Conservation (phyloP, 1,140 invertebrate species). For the Drosophila tani region DNA sequence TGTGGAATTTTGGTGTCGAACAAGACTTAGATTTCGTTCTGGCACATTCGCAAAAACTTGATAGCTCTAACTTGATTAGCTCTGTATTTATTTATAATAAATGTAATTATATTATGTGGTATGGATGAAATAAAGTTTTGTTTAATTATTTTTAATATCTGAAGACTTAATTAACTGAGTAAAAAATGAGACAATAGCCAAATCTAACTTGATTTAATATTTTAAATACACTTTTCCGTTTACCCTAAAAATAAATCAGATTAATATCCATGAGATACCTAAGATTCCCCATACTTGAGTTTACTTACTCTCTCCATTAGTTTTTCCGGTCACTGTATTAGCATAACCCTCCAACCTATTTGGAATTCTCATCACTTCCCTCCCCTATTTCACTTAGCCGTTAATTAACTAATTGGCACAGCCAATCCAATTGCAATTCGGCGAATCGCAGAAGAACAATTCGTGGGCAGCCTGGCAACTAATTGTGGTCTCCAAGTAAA, state of each 20-base stretch:
- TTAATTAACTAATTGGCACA: conserved; percentile 76
- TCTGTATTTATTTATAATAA: too few relatives aligned
- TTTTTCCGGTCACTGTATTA: neutral
- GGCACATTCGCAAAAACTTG: neutral
- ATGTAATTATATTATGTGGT: too few relatives aligned
- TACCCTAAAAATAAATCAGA: neutral
- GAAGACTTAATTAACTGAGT: too few relatives aligned
- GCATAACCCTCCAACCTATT: conserved; percentile 1
- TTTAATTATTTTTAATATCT: too few relatives aligned
- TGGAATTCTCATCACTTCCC: conserved; percentile 3
- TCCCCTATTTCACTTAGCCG: conserved; percentile 36
- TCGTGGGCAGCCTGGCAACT: conserved; percentile 36
- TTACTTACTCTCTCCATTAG: neutral
- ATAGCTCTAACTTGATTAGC: too few relatives aligned
- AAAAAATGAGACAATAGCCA: neutral
- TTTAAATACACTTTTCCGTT: neutral
- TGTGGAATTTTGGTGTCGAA: neutral
- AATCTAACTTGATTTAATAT: neutral
- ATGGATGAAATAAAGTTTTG: too few relatives aligned
- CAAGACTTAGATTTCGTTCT: neutral
- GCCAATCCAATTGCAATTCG: conserved; percentile 52
- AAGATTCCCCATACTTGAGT: neutral
- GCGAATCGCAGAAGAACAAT: conserved; percentile 18
- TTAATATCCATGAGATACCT: neutral
- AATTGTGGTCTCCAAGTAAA: conserved; percentile 48